Evolutionary conservation across 2,888 invertebrate genomes (phyloP), one percentile per base, ranked within the genome.

Genomic region (Volucella inflata): DNA sequence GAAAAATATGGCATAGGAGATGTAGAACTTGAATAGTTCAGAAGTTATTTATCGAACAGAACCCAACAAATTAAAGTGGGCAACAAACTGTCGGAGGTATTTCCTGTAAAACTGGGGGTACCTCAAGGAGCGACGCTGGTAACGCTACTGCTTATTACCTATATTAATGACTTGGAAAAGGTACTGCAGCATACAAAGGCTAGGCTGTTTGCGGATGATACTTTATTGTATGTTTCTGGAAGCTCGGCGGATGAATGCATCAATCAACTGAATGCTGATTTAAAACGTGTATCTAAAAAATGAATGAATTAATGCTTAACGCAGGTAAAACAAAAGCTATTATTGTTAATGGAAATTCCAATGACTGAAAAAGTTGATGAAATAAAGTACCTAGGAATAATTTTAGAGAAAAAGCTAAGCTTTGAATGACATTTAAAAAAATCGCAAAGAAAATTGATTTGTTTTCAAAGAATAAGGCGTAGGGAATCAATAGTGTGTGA

Each of bases 51-150:
- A 11, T 38, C 44, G n/a, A 48, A 57, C 30, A 64, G 64, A 64
- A 44, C 9, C 8, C 64, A 75, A 65, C 36, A 46, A 62, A 62
- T 55, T 12, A 36, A 11, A 16, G 16, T 62, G 11, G n/a, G 12
- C 8, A 30, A 42, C 11, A 8, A 51, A 8, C 4, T 51, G 8
- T 64, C 60, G 12, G 40, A 44, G 11, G 16, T 12, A 8, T 14
- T 80, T 10, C 1, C 17, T 11, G 46, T 76, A 44, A n/a, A 9
- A 17, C 46, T 80, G 36, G 80, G 80, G 0, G 76, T 80, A 57
- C 76, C 77, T 0, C 80, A 77, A 36, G 71, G 79, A 44, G 46
- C 76, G n/a, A 57, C 68, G 6, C 17, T 85, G 14, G 67, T 67
- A 8, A 53, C 67, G 2, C 17, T 77, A 2, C 42, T 62, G 2